A percentile compares a stretch with the other conserved stretches of the same genome.
phyloP scores from a whole-genome alignment of 2,797 vertebrate species.

The Helarctos malayanus region DNA sequence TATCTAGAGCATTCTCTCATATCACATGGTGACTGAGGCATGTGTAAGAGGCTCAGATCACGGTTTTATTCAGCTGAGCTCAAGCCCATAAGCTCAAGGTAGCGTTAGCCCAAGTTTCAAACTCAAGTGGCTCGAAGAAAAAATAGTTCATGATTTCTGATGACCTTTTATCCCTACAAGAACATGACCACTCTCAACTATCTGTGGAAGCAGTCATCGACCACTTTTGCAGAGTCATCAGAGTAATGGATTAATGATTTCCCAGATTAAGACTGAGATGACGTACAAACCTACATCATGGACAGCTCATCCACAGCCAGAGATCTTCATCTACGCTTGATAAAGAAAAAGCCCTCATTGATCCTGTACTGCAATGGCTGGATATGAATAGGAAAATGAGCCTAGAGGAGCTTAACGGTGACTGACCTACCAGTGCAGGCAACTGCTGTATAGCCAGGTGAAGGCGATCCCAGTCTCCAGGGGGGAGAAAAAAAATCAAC shows the following conservation, averaged over 20 bases:
- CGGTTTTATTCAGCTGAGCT: not conserved
- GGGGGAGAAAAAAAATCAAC: not conserved
- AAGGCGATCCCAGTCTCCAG: not conserved
- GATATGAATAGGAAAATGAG: not conserved
- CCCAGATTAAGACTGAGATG: conserved; percentile 59
- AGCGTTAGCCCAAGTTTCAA: not conserved
- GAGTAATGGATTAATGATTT: conserved; percentile 49
- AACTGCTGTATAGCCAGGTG: rapidly evolving
- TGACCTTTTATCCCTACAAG: not conserved
- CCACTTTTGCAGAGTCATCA: conserved; percentile 13
- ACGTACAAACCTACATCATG: not conserved
- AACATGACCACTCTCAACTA: not conserved
- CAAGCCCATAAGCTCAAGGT: not conserved
- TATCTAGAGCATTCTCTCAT: no score
- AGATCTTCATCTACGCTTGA: not conserved
- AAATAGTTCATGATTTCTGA: not conserved
- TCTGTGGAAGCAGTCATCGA: not conserved
- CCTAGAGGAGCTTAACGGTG: not conserved
- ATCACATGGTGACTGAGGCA: rapidly evolving
- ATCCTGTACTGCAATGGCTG: no score
- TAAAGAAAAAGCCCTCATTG: not conserved
- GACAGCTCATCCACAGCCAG: not conserved
- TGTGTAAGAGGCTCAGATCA: not conserved
- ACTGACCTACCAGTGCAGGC: not conserved
- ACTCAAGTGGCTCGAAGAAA: not conserved